A percentile compares a stretch with the other conserved stretches of the same genome.
Conservation (phyloP, 2,797 vertebrate species). For the Loriculus beryllinus region DNA sequence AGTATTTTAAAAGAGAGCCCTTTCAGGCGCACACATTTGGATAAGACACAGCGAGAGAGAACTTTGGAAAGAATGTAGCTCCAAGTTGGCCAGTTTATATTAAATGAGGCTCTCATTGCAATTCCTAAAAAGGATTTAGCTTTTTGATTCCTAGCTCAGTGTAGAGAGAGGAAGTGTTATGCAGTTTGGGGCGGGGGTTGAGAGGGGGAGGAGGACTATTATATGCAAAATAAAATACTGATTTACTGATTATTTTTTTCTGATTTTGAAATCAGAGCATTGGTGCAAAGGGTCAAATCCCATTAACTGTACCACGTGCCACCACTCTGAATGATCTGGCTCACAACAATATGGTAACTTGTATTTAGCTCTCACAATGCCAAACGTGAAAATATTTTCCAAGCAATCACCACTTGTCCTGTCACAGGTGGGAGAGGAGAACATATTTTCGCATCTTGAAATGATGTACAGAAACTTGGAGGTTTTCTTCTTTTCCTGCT, state of each 20-base stretch:
- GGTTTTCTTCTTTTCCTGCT: neutral
- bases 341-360: neutral
- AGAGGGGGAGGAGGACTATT: neutral
- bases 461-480: neutral
- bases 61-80: neutral
- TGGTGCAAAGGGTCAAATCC: neutral
- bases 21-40: neutral
- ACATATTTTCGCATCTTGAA: neutral
- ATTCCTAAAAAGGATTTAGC: constrained; percentile 17
- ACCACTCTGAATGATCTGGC: too few species aligned
- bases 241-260: neutral
- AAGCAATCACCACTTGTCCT: neutral
- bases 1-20: neutral
- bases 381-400: neutral
- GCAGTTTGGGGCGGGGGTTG: neutral
- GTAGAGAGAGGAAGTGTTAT: neutral
- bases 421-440: neutral
- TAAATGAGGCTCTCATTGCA: neutral
- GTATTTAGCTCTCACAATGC: neutral
- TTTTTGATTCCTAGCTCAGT: neutral
- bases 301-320: neutral
- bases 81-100: neutral
- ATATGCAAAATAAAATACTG: neutral
- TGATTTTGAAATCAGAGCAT: neutral
- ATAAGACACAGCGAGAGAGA: neutral